These are phyloP conservation scores for Enteromius unitaeniatus DNA, from an alignment of 2,797 vertebrate genomes.

Conservation along the genomic window DNA sequence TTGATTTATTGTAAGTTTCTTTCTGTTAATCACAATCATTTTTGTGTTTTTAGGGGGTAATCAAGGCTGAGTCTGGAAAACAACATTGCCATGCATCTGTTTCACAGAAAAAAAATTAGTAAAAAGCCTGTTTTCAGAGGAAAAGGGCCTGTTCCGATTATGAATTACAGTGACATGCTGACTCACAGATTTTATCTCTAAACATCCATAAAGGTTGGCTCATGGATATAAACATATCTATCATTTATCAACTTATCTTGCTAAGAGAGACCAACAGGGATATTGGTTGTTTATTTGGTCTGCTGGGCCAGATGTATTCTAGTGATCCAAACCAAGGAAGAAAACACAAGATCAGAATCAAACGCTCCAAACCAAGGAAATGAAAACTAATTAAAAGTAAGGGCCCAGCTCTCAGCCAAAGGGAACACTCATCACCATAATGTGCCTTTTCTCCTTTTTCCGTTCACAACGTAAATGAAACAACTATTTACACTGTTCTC, in stretches of 20 bases:
- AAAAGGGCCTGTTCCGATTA: neutral
- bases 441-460: neutral
- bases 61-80: neutral
- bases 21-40: neutral
- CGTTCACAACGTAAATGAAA: neutral
- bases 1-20: neutral
- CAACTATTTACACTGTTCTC: neutral
- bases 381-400: slow-evolving; percentile 11
- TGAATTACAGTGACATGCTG: neutral
- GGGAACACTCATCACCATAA: neutral
- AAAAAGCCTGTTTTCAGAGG: neutral
- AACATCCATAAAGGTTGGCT: neutral
- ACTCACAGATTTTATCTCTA: neutral
- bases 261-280: neutral
- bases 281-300: neutral
- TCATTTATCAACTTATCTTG: slow-evolving; percentile 9
- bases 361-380: neutral
- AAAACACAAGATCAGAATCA: neutral
- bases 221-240: neutral
- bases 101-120: neutral
- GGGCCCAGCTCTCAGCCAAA: neutral
- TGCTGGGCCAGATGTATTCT: slow-evolving; percentile 1
- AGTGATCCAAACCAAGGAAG: neutral
- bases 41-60: neutral
- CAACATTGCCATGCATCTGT: neutral